Percentiles rank a stretch among this genome's conserved stretches.
Conservation (phyloP, 2,113 vertebrate species). For the Myrmecophaga tridactyla region DNA sequence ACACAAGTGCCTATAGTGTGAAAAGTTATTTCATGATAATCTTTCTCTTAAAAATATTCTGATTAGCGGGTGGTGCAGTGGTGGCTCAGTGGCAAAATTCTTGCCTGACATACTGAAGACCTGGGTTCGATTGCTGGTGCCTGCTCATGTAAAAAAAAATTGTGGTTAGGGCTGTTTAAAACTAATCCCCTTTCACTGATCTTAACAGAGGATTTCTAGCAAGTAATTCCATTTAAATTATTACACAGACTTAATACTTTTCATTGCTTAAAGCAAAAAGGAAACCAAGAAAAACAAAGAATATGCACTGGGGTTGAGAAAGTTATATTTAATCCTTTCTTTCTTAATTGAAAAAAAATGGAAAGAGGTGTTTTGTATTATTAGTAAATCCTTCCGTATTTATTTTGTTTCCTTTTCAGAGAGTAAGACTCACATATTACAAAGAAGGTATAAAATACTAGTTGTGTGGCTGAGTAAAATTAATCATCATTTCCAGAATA, state of each 20-base stretch:
- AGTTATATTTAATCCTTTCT: conserved; percentile 83
- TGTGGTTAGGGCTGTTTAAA: conserved; percentile 87
- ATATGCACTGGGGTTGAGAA: conserved; percentile 84
- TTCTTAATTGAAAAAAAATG: conserved; percentile 82
- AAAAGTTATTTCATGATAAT: conserved; percentile 76
- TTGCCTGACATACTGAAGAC: no score
- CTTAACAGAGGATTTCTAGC: conserved; percentile 86
- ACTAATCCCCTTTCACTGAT: conserved; percentile 92
- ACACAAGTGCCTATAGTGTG: conserved; percentile 54
- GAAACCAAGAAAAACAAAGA: conserved; percentile 87
- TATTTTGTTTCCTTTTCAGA: conserved; percentile 71
- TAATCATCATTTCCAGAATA: conserved; percentile 43
- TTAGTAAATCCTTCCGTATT: conserved; percentile 74
- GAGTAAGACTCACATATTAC: conserved; percentile 66
- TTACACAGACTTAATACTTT: conserved; percentile 90
- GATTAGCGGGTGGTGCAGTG: no score
- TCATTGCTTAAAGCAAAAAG: conserved; percentile 85
- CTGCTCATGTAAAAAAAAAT: no score
- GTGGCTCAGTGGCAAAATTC: no score
- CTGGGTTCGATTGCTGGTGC: no score
- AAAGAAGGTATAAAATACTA: conserved; percentile 47
- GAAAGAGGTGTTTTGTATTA: conserved; percentile 56
- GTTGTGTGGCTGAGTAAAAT: conserved; percentile 13
- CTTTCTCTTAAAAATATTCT: conserved; percentile 74
- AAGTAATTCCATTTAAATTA: conserved; percentile 92